Evolutionary conservation across 2,113 vertebrate genomes (phyloP).

Genomic region (Capricornis sumatraensis): DNA sequence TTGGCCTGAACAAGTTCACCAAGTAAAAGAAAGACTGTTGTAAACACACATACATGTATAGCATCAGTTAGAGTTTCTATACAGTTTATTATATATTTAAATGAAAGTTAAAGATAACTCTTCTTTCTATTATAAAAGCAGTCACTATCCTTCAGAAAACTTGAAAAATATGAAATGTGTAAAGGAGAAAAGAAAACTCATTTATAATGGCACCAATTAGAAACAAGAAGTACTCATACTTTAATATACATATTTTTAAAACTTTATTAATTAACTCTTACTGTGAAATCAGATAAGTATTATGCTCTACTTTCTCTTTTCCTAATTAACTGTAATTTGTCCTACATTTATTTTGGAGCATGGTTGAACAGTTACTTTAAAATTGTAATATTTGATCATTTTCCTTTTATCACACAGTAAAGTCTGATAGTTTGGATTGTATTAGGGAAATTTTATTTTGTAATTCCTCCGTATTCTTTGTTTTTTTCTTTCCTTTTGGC

Average conservation of each 20-base stretch:
- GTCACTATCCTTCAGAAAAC: background rate
- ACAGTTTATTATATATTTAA: background rate
- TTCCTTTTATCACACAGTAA: background rate
- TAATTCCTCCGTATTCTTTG: background rate
- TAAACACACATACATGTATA: background rate
- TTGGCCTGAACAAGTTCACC: background rate
- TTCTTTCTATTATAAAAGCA: background rate
- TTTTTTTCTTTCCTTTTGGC: background rate
- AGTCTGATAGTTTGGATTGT: background rate
- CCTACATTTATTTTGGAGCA: background rate
- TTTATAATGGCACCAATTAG: background rate
- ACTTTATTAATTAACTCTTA: background rate
- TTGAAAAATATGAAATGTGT: background rate
- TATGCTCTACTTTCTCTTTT: background rate
- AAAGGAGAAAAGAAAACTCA: background rate
- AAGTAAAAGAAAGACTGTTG: background rate
- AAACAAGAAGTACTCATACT: background rate
- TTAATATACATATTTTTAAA: background rate
- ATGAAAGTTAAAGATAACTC: background rate
- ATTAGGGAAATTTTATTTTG: background rate
- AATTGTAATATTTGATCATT: background rate
- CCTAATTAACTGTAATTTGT: background rate
- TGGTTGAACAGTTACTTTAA: background rate
- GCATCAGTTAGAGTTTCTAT: background rate
- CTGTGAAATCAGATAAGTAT: background rate